Evolutionary conservation across 2,888 invertebrate species (phyloP), one percentile per base, ranked within the genome.

Genomic region (Argyresthia albistria): DNA sequence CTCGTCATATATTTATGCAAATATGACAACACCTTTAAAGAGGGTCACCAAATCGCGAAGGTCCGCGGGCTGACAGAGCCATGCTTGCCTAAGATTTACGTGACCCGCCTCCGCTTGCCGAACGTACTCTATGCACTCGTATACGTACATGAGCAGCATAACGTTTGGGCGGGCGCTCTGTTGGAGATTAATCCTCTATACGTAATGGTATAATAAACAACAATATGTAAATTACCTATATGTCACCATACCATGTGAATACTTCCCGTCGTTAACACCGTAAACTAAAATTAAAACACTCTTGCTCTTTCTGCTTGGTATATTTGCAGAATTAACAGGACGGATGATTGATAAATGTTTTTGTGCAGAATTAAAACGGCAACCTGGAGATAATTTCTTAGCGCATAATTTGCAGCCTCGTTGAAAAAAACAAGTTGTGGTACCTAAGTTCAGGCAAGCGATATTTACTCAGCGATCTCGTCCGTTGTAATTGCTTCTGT

Each of bases 401-500:
- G 43, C 39, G 14, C 42, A 46, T 9, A 52, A 54, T 56, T 52
- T 48, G 45, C 50, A 48, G 47, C 56, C 25, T 4, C 6, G 16
- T 36, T 50, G 53, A 53, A 56, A 56, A 55, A 52, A 49, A 48
- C 15, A 48, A 48, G 37, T 37, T 36, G 25, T 11, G 49, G 54
- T 54, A 25, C 6, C 25, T 25, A 57, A 54, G 53, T 55, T 46
- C 53, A 53, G 43, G 56, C 57, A 55, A 57, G 57, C 52, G 55
- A 52, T 59, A 51, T 58, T 57, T 55, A 55, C 53, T 51, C 51
- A 39, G 47, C 54, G 55, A 54, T 53, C 56, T 25, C 25, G 25
- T 57, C 56, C 35, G 12, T 55, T 46, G 51, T 50, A 50, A 53
- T 53, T 51, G 46, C 53, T 52, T 55, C 51, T 53, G 51, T 53